A percentile compares a stretch with the other conserved stretches of the same genome.
phyloP scores from a whole-genome alignment of 2,888 invertebrate genomes.

The Luffia ferchaultella region DNA sequence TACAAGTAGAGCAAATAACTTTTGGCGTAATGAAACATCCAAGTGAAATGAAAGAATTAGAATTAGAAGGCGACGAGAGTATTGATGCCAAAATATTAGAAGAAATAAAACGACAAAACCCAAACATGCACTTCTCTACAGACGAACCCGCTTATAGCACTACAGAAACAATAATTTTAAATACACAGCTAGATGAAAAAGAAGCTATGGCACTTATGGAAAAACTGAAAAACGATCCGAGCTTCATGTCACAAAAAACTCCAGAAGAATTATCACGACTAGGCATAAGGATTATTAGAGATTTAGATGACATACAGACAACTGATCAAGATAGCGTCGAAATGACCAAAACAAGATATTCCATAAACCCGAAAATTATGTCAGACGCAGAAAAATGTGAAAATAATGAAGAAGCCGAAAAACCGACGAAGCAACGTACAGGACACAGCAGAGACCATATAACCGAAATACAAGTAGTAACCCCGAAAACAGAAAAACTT shows the following conservation, averaged over 20 bases:
- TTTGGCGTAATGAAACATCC: conserved; percentile 50
- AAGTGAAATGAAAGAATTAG: conserved; percentile 39
- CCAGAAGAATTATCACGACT: conserved; percentile 49
- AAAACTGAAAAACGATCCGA: conserved; percentile 53
- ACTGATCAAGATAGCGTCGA: conserved; percentile 34
- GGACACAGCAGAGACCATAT: conserved; percentile 67
- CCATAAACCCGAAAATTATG: conserved; percentile 47
- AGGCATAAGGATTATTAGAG: conserved; percentile 48
- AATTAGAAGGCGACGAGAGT: conserved; percentile 40
- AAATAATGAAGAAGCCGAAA: conserved; percentile 24
- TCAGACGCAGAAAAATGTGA: conserved; percentile 40
- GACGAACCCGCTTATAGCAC: conserved; percentile 53
- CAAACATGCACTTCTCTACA: conserved; percentile 52
- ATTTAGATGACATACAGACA: conserved; percentile 46
- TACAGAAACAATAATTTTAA: conserved; percentile 63
- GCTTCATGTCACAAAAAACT: conserved; percentile 51
- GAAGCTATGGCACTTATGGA: conserved; percentile 54
- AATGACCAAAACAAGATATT: conserved; percentile 49
- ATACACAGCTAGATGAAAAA: conserved; percentile 52
- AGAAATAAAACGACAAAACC: conserved; percentile 52
- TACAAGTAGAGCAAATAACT: conserved; percentile 55
- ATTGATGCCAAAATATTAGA: conserved; percentile 48
- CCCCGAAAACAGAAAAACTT: conserved; percentile 50
- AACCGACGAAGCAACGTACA: conserved; percentile 14
- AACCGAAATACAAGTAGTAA: conserved; percentile 77